Conservation (phyloP, 2,888 invertebrate genomes). For the Agrotis ipsilon region DNA sequence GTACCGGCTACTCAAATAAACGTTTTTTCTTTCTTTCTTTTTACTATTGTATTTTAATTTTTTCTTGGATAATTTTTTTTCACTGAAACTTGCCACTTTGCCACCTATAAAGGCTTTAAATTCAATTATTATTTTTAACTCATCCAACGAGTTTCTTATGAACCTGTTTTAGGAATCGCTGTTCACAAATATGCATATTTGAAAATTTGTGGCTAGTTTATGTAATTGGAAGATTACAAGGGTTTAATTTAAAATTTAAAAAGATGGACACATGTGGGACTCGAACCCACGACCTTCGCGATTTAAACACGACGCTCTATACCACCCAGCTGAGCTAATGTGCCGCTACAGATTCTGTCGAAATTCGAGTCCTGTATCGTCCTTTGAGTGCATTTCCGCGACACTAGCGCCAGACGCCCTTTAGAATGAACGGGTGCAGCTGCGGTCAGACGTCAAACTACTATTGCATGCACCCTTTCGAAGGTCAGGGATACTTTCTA, state of each 20-base stretch:
- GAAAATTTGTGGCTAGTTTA: no score
- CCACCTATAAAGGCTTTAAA: no score
- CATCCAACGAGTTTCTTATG: no score
- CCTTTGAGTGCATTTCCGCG: constrained; percentile 3
- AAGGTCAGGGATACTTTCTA: background rate
- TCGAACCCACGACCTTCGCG: constrained; percentile 28
- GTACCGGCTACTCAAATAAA: no score
- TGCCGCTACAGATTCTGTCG: background rate
- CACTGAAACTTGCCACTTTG: no score
- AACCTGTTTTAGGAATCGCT: no score
- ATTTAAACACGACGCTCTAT: constrained; percentile 12
- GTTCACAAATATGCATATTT: no score
- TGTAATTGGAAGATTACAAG: no score
- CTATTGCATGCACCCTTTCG: background rate
- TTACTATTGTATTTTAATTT: no score
- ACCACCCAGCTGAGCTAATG: constrained; percentile 32
- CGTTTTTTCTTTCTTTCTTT: no score
- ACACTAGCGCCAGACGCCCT: constrained; percentile 12
- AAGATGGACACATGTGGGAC: constrained; percentile 29
- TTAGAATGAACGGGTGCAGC: background rate
- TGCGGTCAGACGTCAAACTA: constrained; percentile 7
- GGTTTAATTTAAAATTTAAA: background rate
- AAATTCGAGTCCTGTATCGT: constrained; percentile 4
- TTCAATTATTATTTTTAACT: no score
- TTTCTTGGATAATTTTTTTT: no score